A percentile compares a stretch with the other conserved stretches of the same genome.
These are phyloP conservation scores for Orchestia grillus DNA, from an alignment of 1,140 invertebrate genomes.

Conservation along the genomic window DNA sequence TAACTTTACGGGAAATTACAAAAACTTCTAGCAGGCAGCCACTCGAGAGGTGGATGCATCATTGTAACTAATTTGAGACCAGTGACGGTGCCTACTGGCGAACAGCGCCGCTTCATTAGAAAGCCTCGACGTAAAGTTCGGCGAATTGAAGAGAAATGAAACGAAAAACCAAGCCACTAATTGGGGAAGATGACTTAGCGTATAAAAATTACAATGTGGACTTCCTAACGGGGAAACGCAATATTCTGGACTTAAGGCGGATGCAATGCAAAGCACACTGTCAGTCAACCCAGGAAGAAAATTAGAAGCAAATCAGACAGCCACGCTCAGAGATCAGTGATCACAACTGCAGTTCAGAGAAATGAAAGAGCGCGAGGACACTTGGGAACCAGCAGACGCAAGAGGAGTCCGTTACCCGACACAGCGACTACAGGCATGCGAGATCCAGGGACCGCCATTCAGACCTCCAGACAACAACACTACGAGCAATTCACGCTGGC, in stretches of 20 bases:
- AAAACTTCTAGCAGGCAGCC: background rate
- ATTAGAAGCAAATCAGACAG: background rate
- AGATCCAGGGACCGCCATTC: background rate
- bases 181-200: background rate
- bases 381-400: slow-evolving; percentile 6
- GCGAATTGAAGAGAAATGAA: background rate
- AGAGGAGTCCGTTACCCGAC: background rate
- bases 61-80: background rate
- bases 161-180: background rate
- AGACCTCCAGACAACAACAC: background rate
- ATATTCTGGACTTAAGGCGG: background rate
- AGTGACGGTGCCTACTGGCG: background rate
- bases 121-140: background rate
- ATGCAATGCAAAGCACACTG: background rate
- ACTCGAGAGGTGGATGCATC: background rate
- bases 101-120: background rate
- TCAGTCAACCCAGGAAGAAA: background rate
- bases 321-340: background rate
- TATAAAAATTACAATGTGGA: background rate
- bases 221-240: background rate
- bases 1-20: background rate
- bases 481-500: background rate
- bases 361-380: slow-evolving; percentile 23
- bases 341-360: background rate
- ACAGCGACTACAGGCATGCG: background rate